Evolutionary conservation across 92 coral and sea anemone genomes (phyloP), one percentile per base, ranked within the genome.

Genomic region (Anthopleura xanthogrammica): DNA sequence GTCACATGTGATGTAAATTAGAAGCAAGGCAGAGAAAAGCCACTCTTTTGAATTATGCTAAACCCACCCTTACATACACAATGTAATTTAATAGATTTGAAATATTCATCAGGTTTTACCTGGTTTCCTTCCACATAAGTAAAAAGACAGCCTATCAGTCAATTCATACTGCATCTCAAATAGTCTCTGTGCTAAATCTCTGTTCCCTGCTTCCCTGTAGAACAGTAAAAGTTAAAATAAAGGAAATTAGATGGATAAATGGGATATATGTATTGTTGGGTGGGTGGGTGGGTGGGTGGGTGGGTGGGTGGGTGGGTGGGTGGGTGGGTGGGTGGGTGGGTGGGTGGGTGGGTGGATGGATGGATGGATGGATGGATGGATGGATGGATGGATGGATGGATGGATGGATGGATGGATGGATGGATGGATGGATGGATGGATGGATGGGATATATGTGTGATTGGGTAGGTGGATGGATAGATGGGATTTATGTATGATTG

Each of bases 121-220:
- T 85, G 99, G 99, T 87, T 90, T 90, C 83, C 99, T 78, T 16
- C 99, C 99, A 89, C 99, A 96, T 40, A 96, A 87, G 83, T 96
- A 96, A 72, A 88, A 96, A 4, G 96, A 90, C 41, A 96, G 92
- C 77, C 99, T 89, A 86, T 96, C 99, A 52, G 99, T 96, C 57
- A 96, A 83, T 75, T 93, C 99, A 90, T 86, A 96, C 77, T 96
- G 99, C 87, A 96, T 86, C 80, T 93, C 94, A 77, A 92, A 90
- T 22, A 96, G 95, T 79, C 99, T 82, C 82, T 96, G 93, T 7
- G 97, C 99, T 76, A 96, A 85, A 52, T 92, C 91, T 64, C 92
- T 82, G 74, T 90, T 90, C 70, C 99, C 98, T 41, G 96, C 99
- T 79, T 93, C 98, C 77, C 98, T 95, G 86, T 41, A 82, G 62